phyloP scores from a whole-genome alignment of 2,888 invertebrate genomes.

The Orchesellides sinensis region DNA sequence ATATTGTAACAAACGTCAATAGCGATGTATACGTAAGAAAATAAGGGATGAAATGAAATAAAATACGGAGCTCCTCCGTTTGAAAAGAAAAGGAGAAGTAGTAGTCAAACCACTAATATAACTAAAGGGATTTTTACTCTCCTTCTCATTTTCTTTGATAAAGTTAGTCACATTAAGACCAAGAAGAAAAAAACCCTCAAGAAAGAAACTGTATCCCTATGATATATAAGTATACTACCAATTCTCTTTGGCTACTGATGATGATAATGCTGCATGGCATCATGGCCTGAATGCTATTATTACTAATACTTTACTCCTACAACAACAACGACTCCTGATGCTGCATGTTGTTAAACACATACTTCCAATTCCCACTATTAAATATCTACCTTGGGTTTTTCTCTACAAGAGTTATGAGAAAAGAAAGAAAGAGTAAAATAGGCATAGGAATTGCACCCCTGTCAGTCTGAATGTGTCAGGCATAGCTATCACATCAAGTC shows the following conservation, averaged over 20 bases:
- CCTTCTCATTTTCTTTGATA: background rate
- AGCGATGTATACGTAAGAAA: background rate
- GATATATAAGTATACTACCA: too few relatives aligned
- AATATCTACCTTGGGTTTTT: slow-evolving; percentile 10
- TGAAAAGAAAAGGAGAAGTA: too few relatives aligned
- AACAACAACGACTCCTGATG: slow-evolving; percentile 3
- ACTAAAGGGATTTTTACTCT: background rate
- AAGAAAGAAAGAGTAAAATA: slow-evolving; percentile 37
- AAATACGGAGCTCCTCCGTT: background rate
- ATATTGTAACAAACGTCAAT: background rate
- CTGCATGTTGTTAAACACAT: slow-evolving; percentile 1
- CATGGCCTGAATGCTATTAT: background rate
- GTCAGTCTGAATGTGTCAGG: slow-evolving; percentile 64
- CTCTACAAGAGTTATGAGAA: too few relatives aligned
- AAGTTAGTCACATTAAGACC: background rate
- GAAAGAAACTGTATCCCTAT: slow-evolving; percentile 29
- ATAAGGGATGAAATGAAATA: background rate
- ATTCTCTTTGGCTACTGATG: slow-evolving; percentile 6
- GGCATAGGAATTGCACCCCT: slow-evolving; percentile 57
- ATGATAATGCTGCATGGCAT: background rate
- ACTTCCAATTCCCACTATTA: slow-evolving; percentile 41
- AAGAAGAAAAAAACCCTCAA: slow-evolving; percentile 25
- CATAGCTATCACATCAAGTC: slow-evolving; percentile 57
- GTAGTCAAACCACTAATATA: background rate
- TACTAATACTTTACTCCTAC: slow-evolving; percentile 37